These are phyloP conservation scores for Dendrolimus punctatus DNA, from an alignment of 1,140 invertebrate species.

Conservation along the genomic window DNA sequence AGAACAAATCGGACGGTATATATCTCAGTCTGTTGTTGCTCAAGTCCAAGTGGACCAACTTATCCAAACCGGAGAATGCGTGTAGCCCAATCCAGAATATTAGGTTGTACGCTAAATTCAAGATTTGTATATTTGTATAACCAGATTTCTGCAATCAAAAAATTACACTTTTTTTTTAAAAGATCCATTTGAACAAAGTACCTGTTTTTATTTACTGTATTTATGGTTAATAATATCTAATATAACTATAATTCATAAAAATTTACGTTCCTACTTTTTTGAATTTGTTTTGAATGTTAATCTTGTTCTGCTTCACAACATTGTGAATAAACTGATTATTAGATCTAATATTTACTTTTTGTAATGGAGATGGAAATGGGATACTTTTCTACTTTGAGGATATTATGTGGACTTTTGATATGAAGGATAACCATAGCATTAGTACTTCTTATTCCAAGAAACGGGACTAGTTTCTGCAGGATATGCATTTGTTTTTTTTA, in stretches of 20 bases:
- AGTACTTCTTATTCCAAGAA: background rate
- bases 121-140: conserved; percentile 44
- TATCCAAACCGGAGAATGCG: conserved; percentile 54
- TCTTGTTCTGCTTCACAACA: too few species aligned
- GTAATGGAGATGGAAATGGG: background rate
- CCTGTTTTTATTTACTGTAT: too few species aligned
- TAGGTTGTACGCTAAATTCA: conserved; percentile 60
- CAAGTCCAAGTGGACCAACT: conserved; percentile 48
- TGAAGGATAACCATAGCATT: background rate
- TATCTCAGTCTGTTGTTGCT: conserved; percentile 54
- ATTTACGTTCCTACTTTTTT: too few species aligned
- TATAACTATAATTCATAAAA: too few species aligned
- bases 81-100: conserved; percentile 68
- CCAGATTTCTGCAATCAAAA: conserved; percentile 45
- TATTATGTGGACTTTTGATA: background rate
- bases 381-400: too few species aligned
- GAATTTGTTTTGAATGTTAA: too few species aligned
- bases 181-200: too few species aligned
- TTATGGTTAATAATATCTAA: too few species aligned
- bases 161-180: background rate
- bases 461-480: too few species aligned
- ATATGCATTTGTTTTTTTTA: too few species aligned
- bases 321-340: background rate
- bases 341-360: background rate
- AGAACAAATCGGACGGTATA: conserved; percentile 57